Evolutionary conservation across 2,797 vertebrate genomes (phyloP).

Genomic region (Peromyscus aztecus): DNA sequence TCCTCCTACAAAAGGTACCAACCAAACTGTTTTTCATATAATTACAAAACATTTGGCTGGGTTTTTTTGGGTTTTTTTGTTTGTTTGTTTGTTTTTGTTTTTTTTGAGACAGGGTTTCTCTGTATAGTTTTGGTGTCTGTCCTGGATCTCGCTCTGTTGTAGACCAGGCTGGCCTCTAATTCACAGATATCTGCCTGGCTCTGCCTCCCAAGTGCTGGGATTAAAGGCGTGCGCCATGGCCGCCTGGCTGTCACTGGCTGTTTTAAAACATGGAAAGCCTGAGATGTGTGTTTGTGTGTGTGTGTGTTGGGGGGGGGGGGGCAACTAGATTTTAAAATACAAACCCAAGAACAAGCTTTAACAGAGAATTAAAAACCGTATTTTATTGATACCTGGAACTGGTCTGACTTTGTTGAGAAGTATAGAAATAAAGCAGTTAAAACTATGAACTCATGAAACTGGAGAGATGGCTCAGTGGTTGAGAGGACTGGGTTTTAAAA

Average conservation of each 20-base stretch:
- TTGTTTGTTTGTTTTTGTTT: too few relatives aligned
- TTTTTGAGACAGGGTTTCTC: too few relatives aligned
- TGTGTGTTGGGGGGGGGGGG: background rate
- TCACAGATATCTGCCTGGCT: too few relatives aligned
- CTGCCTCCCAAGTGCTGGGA: too few relatives aligned
- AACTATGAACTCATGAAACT: background rate
- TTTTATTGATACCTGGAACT: background rate
- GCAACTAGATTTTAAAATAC: conserved; percentile 51
- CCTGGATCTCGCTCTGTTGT: too few relatives aligned
- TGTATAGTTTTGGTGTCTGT: too few relatives aligned
- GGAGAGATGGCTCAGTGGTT: background rate
- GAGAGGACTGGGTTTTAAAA: background rate
- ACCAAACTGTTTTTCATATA: background rate
- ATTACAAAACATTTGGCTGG: background rate
- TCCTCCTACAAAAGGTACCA: background rate
- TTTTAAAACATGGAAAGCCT: conserved; percentile 37
- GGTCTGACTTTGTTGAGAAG: background rate
- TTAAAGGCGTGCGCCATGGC: too few relatives aligned
- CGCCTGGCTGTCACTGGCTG: background rate
- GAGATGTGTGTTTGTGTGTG: background rate
- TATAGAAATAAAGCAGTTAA: background rate
- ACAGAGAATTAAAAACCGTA: background rate
- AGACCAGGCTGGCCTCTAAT: too few relatives aligned
- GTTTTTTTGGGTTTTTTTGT: background rate
- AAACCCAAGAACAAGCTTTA: conserved; percentile 24